Conservation (phyloP, 2,113 vertebrate genomes). For the Lonchura striata region DNA sequence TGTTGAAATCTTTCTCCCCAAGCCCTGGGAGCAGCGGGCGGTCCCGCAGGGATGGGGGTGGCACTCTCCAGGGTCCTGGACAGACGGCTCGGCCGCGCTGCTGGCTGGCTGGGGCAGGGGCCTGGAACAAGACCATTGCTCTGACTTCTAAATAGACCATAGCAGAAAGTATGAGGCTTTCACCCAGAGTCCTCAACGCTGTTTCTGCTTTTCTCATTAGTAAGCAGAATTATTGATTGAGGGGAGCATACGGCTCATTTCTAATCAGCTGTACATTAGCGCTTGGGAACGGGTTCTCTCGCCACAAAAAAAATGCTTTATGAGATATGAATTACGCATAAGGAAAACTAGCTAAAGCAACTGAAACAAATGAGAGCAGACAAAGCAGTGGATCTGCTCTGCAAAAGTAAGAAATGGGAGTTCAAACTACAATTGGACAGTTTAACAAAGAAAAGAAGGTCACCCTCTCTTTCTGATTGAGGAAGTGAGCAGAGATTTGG, state of each 20-base stretch:
- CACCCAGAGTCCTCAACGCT: background rate
- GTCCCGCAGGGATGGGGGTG: fast-evolving
- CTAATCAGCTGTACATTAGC: background rate
- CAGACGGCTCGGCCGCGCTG: fast-evolving
- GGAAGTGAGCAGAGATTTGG: background rate
- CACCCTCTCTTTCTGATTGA: background rate
- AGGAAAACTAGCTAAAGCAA: background rate
- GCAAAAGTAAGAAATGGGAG: background rate
- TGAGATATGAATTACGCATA: background rate
- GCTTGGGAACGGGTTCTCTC: background rate
- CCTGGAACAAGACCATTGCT: fast-evolving
- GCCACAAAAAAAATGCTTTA: background rate
- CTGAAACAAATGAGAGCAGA: background rate
- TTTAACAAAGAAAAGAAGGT: background rate
- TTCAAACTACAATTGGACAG: background rate
- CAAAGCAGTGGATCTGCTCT: background rate
- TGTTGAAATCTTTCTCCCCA: fast-evolving
- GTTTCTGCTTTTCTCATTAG: background rate
- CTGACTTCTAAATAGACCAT: fast-evolving
- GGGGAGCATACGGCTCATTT: background rate
- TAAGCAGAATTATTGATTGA: background rate
- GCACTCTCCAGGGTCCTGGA: constrained; percentile 45
- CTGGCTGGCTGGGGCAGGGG: fast-evolving
- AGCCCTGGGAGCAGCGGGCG: fast-evolving
- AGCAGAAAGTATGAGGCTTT: background rate